phyloP scores from a whole-genome alignment of 2,113 vertebrate species.

The Archocentrus centrarchus region DNA sequence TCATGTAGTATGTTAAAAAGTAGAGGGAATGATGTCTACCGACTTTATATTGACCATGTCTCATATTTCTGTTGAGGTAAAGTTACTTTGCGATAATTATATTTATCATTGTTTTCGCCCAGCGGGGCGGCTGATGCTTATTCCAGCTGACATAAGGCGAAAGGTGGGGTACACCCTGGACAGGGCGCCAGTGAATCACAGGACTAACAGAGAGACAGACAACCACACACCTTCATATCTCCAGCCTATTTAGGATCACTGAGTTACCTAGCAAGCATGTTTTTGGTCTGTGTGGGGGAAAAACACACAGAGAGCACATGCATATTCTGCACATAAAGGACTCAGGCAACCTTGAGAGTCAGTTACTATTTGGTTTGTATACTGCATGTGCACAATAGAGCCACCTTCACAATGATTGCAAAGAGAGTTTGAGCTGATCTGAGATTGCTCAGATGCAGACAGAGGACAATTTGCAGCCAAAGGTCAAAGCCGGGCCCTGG shows the following conservation, averaged over 20 bases:
- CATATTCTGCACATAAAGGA: not conserved
- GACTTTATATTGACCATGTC: too few species aligned
- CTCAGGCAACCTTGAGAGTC: not conserved
- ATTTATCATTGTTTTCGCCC: too few species aligned
- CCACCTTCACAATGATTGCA: conserved; percentile 10
- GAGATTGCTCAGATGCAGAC: conserved; percentile 66
- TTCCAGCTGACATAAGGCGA: not conserved
- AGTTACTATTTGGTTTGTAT: not conserved
- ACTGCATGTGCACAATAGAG: not conserved
- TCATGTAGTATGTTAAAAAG: too few species aligned
- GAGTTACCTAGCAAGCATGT: not conserved
- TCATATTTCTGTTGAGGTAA: too few species aligned
- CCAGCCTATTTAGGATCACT: not conserved
- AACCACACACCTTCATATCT: not conserved
- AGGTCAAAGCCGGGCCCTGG: conserved; percentile 56
- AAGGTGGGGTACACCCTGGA: not conserved
- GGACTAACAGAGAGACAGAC: not conserved
- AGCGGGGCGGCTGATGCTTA: not conserved
- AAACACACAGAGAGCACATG: not conserved
- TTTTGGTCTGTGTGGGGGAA: not conserved
- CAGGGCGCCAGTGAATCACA: not conserved
- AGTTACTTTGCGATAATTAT: too few species aligned
- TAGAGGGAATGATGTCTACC: too few species aligned
- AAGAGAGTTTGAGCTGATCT: conserved; percentile 17
- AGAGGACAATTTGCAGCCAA: conserved; percentile 54